Evolutionary conservation across 1,140 invertebrate genomes (phyloP), one percentile per base, ranked within the genome.

Genomic region (Drosophila athabasca): DNA sequence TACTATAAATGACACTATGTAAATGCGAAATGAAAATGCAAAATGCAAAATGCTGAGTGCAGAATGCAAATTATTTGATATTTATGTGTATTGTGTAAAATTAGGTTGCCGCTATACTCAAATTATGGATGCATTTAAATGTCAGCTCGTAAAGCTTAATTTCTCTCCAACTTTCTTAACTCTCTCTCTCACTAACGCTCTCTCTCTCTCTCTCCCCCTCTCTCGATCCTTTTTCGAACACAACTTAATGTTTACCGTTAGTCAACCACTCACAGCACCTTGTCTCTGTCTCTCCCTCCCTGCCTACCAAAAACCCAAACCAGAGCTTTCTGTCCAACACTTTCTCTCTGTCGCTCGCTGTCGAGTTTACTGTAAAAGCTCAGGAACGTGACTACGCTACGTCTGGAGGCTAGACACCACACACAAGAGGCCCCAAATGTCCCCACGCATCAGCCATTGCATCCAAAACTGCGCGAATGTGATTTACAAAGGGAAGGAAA

Each of bases 21-120:
- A 83, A 83, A 85, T 85, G 81, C 83, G 35, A 39, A 39, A 39
- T 39, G 35, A 39, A 39, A 85, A 81, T 45, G 61, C 51, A 17
- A 73, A 53, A 53, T 44, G 72, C 48, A 80, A 61, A 81, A 24
- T 24, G 24, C 24, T 5, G 24, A 26, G 24, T 45, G 61, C 51
- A 17, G 64, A 53, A 53, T 44, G 72, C 48, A 80, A 64, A 81
- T 87, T 87, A 81, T 85, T 85, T 81, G 61, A 81, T 85, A 87
- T 85, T 87, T 85, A 85, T 84, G 54, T 76, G 62, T 87, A 72
- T 26, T 26, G 24, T 87, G 73, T 85, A 83, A 82, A 85, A 87
- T 87, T 85, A 87, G 82, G 82, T 87, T 87, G 82, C 82, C 82
- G 82, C 82, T 88, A 87, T 87, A 87, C 82, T 87, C 82, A 87